Percentiles rank a stretch among this genome's conserved stretches.
These are phyloP conservation scores for Parambassis ranga DNA, from an alignment of 2,797 vertebrate genomes.

Conservation along the genomic window DNA sequence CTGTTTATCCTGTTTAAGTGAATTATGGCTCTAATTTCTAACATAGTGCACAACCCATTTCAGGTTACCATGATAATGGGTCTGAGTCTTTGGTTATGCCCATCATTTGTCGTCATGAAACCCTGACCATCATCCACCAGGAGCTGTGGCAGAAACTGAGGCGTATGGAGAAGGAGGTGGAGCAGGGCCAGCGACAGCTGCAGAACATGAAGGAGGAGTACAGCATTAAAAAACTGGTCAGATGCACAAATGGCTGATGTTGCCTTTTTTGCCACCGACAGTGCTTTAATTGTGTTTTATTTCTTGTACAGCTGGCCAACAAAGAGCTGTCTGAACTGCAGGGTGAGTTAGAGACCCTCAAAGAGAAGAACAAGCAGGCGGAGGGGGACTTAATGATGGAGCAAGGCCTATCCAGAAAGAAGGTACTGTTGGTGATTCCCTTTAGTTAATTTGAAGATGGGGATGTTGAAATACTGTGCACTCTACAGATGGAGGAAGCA, in stretches of 20 bases:
- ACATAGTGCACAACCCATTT: not conserved
- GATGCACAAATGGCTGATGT: not conserved
- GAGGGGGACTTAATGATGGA: slow-evolving; percentile 65
- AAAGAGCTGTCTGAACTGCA: slow-evolving; percentile 78
- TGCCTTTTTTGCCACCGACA: not conserved
- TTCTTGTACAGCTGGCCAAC: slow-evolving; percentile 65
- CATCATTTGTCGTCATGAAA: slow-evolving; percentile 76
- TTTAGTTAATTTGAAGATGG: not conserved
- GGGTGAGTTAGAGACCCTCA: slow-evolving; percentile 65
- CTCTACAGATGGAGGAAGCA: slow-evolving; percentile 70
- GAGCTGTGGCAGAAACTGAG: slow-evolving; percentile 68
- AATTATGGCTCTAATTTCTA: not conserved
- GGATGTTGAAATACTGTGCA: not conserved
- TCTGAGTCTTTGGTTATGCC: slow-evolving; percentile 72
- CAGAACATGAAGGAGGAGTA: slow-evolving; percentile 73
- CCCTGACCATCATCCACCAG: slow-evolving; percentile 72
- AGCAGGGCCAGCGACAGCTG: slow-evolving; percentile 67
- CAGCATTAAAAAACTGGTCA: slow-evolving; percentile 73
- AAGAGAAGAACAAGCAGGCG: slow-evolving; percentile 71
- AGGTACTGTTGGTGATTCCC: slow-evolving; percentile 58
- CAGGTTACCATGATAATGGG: slow-evolving; percentile 60
- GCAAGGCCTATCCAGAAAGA: slow-evolving; percentile 69
- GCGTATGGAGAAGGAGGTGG: slow-evolving; percentile 72
- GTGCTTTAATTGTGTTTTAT: not conserved
- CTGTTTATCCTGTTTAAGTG: not conserved